phyloP scores from a whole-genome alignment of 2,888 invertebrate species.

The Eulithis prunata region DNA sequence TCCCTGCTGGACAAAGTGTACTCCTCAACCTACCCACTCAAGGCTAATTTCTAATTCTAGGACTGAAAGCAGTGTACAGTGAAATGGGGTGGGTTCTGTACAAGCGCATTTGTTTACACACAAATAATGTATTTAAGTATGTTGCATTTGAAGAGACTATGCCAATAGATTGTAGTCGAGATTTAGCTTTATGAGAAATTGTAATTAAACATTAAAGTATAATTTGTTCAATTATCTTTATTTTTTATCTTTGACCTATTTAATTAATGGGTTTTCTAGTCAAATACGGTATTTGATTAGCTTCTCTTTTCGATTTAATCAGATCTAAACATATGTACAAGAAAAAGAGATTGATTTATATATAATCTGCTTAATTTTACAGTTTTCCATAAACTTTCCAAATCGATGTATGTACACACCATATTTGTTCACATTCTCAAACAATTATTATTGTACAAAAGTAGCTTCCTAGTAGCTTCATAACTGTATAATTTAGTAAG shows the following conservation, averaged over 20 bases:
- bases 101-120: slow-evolving; percentile 69
- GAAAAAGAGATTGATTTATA: no score
- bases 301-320: no score
- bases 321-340: no score
- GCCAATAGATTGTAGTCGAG: slow-evolving; percentile 74
- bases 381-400: no score
- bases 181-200: slow-evolving; percentile 77
- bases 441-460: no score
- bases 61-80: slow-evolving; percentile 48
- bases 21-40: slow-evolving; percentile 90
- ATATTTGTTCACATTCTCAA: no score
- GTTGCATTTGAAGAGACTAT: slow-evolving; percentile 74
- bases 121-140: slow-evolving; percentile 59
- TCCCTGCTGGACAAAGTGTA: slow-evolving; percentile 95
- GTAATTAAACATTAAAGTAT: slow-evolving; percentile 80
- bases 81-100: slow-evolving; percentile 59
- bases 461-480: no score
- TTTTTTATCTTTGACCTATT: slow-evolving; percentile 28
- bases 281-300: no score
- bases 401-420: no score
- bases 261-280: no score
- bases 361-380: no score
- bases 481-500: no score
- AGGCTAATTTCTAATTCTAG: slow-evolving; percentile 54
- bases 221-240: slow-evolving; percentile 69